phyloP scores from a whole-genome alignment of 2,888 invertebrate species.

The Drosophila nigritarsus region DNA sequence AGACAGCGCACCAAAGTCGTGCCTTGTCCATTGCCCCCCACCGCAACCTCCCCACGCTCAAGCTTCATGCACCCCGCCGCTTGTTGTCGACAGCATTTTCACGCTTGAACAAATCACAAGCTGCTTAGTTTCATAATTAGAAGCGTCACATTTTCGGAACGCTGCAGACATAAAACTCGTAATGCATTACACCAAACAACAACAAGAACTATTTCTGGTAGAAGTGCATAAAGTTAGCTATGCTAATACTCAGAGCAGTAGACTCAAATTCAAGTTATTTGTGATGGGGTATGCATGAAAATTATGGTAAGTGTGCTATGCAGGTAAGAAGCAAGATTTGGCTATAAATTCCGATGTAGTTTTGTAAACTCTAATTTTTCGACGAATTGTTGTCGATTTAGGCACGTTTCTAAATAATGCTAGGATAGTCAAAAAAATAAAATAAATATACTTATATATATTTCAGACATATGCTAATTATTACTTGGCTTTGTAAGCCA shows the following conservation, averaged over 20 bases:
- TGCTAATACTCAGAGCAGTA: constrained; percentile 41
- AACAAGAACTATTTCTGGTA: constrained; percentile 38
- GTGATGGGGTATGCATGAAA: background rate
- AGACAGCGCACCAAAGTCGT: constrained; percentile 47
- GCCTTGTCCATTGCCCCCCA: constrained; percentile 34
- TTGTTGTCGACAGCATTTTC: constrained; percentile 80
- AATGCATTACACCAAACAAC: constrained; percentile 70
- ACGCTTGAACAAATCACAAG: constrained; percentile 81
- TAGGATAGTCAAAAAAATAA: background rate
- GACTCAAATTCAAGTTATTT: background rate
- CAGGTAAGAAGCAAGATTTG: background rate
- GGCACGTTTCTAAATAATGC: background rate
- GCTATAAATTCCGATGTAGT: background rate
- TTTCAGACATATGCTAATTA: background rate
- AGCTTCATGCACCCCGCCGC: constrained; percentile 14
- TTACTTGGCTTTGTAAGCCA: background rate
- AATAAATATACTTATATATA: too few relatives aligned
- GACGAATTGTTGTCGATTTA: background rate
- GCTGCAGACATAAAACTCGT: constrained; percentile 66
- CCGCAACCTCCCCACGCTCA: background rate
- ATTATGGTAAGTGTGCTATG: background rate
- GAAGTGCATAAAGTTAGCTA: constrained; percentile 36
- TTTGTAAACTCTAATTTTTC: background rate
- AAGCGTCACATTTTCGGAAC: constrained; percentile 77
- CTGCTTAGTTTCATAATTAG: constrained; percentile 81